phyloP scores from a whole-genome alignment of 2,888 invertebrate species.

The Cryptocheilus praepositus region DNA sequence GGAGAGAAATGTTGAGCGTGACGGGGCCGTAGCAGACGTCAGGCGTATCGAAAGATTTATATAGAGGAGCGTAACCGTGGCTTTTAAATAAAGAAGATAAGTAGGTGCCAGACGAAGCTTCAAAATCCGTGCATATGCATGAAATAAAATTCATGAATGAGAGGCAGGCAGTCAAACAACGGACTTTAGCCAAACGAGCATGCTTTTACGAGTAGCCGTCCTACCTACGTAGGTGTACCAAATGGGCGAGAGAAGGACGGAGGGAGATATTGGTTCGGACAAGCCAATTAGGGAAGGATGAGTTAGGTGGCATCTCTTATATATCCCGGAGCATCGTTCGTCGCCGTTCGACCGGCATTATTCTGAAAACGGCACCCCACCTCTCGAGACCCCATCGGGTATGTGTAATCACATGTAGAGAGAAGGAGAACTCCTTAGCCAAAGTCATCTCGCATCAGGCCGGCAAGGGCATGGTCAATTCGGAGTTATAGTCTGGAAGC shows the following conservation, averaged over 20 bases:
- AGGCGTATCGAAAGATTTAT: no score
- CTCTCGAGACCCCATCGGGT: not conserved
- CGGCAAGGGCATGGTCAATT: slow-evolving; percentile 34
- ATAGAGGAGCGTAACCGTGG: no score
- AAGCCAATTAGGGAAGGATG: slow-evolving; percentile 52
- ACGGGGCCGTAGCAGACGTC: not conserved
- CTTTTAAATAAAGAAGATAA: no score
- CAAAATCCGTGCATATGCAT: no score
- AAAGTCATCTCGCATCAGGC: slow-evolving; percentile 15
- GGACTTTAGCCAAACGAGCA: not conserved
- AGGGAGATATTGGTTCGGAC: slow-evolving; percentile 42
- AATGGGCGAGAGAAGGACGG: slow-evolving; percentile 24
- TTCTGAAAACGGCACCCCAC: slow-evolving; percentile 36
- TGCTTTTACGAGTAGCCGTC: slow-evolving; percentile 2
- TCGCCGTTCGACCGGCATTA: slow-evolving; percentile 30
- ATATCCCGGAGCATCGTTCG: slow-evolving; percentile 33
- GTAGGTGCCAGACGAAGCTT: no score
- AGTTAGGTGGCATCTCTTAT: slow-evolving; percentile 43
- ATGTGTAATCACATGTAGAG: slow-evolving; percentile 13
- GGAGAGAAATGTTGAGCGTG: not conserved
- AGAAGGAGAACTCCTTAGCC: slow-evolving; percentile 14
- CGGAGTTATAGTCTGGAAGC: slow-evolving; percentile 33
- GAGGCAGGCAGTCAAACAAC: no score
- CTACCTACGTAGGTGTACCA: slow-evolving; percentile 9
- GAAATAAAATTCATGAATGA: no score